phyloP scores from a whole-genome alignment of 2,797 vertebrate species.

The Amblyopsis hoosieri region DNA sequence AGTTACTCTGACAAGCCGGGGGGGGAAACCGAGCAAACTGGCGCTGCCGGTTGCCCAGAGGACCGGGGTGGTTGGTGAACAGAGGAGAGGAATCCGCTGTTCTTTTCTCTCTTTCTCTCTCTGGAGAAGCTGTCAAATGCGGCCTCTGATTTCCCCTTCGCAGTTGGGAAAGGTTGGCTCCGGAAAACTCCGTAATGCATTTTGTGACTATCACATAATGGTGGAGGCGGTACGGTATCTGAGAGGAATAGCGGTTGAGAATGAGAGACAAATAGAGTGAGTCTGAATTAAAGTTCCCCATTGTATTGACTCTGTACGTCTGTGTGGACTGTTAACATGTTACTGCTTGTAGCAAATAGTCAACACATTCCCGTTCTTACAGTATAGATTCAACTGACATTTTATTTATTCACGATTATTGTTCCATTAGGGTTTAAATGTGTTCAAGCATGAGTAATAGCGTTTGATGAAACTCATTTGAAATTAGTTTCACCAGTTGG shows the following conservation, averaged over 20 bases:
- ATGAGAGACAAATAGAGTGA: conserved; percentile 4
- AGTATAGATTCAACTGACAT: too few relatives aligned
- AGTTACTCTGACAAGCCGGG: conserved; percentile 58
- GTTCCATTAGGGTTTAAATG: too few relatives aligned
- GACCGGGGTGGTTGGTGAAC: conserved; percentile 52
- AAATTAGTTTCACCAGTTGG: too few relatives aligned
- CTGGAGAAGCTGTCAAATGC: conserved; percentile 41
- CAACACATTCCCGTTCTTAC: not conserved
- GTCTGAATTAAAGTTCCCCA: conserved; percentile 1
- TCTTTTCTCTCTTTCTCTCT: conserved; percentile 43
- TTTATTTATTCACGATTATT: too few relatives aligned
- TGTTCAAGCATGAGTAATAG: too few relatives aligned
- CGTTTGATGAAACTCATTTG: too few relatives aligned
- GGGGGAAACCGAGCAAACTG: conserved; percentile 16
- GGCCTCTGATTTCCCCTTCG: conserved; percentile 26
- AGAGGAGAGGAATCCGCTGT: conserved; percentile 50
- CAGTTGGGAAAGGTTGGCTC: conserved; percentile 22
- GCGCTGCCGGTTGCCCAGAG: conserved; percentile 49
- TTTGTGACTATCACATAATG: conserved; percentile 59
- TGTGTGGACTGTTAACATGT: not conserved
- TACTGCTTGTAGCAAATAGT: not conserved
- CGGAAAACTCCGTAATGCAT: conserved; percentile 36
- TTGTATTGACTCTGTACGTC: conserved; percentile 14
- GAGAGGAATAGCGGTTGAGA: too few relatives aligned
- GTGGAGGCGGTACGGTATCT: conserved; percentile 7